Base-by-base conservation (phyloP, 1,140 invertebrate species). In the Penaeus chinensis region DNA sequence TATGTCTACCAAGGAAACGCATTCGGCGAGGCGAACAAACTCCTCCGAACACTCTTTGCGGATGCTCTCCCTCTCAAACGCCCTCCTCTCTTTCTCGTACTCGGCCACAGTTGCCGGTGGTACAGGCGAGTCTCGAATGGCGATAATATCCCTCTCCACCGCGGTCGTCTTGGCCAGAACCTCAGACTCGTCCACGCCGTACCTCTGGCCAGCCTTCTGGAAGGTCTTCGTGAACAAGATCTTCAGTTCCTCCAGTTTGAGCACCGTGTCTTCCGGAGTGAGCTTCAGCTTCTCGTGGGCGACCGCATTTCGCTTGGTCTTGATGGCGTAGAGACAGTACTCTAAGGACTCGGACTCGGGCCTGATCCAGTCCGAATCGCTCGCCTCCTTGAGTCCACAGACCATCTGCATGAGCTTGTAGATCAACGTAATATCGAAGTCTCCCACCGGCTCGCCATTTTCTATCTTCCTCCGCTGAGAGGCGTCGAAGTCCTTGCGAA, bases 321-420 rank as follows among this genome's bases (percentile, higher is more conserved):
- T 89, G 18, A 89, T 87, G 27, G 11, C 60, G 78, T 89, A 76
- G 2, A 89, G 81, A 20, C 37, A 86, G 47, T 84, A 89, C 60
- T 89, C 89, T 32, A 89, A 47, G 42, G 89, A 81, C 22, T 84
- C 84, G 69, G 76, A 83, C 20, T 42, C 37, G 63, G 65, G 20
- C 22, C 37, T 76, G 19, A 66, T 65, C 89, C 89, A 89, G 2
- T 65, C 71, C 0, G 61, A 11, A 77, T 87, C 85, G 37, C 22
- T 62, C 7, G 83, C 47, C 0, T 78, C 61, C 22, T 78, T 87
- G 20, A 89, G 71, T 42, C 89, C 89, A 74, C 89, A 89, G 32
- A 89, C 32, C 82, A 87, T 66, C 61, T 89, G 89, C 18, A 89
- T 37, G 19, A 89, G 77, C 76, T 87, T 89, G 63, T 89, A 89